Evolutionary conservation across 2,797 vertebrate species (phyloP).

Genomic region (Esox lucius): DNA sequence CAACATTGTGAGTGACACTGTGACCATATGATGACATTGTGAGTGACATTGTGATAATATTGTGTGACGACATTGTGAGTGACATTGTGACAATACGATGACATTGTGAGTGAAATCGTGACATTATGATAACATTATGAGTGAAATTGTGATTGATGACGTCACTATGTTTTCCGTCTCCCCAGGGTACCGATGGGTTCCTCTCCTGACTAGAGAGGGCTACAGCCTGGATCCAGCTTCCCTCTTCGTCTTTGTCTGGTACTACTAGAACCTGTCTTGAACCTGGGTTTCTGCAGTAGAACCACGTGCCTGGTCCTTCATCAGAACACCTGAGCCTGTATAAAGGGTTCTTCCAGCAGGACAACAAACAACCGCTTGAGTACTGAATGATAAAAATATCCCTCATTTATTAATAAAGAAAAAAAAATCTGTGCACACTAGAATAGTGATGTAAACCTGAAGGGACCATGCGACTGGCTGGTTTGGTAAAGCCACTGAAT

Average conservation of each 20-base stretch:
- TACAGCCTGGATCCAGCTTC: conserved; percentile 77
- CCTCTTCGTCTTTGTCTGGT: conserved; percentile 81
- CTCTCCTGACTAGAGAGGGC: conserved; percentile 74
- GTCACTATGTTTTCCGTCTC: conserved; percentile 17
- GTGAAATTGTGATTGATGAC: too few species aligned
- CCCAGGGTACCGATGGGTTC: conserved; percentile 84
- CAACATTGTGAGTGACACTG: too few species aligned
- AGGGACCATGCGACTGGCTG: conserved; percentile 21
- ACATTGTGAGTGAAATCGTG: neutral
- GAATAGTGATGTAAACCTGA: conserved; percentile 38
- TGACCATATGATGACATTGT: too few species aligned
- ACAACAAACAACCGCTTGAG: conserved; percentile 44
- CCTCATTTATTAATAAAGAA: conserved; percentile 59
- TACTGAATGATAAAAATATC: conserved; percentile 57
- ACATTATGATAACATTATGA: too few species aligned
- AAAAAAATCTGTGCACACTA: conserved; percentile 31
- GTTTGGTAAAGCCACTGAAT: neutral
- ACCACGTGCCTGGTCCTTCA: neutral
- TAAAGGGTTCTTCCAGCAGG: conserved; percentile 35
- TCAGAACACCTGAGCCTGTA: conserved; percentile 20
- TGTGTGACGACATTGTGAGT: too few species aligned
- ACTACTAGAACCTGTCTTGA: conserved; percentile 57
- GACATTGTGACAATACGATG: too few species aligned
- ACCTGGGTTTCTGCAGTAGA: conserved; percentile 15
- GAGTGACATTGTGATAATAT: too few species aligned